Evolutionary conservation across 2,888 invertebrate genomes (phyloP).

Genomic region (Volucella inflata): DNA sequence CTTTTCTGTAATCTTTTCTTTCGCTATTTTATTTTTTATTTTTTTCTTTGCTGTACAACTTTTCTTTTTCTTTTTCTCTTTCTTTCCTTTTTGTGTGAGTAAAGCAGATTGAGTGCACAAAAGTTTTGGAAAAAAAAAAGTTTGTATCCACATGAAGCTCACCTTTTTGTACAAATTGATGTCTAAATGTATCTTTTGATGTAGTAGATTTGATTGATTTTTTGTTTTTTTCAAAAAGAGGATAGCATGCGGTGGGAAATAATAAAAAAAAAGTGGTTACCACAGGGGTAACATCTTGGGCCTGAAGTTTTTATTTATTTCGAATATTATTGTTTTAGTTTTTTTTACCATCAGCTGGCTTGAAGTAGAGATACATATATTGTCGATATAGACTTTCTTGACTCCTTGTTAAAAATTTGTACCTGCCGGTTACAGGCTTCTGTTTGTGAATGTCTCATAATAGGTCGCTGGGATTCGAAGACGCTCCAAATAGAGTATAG

Average conservation of each 20-base stretch:
- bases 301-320: not conserved
- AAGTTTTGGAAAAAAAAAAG: slow-evolving; percentile 9
- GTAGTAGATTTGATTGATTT: slow-evolving; percentile 24
- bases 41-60: not conserved
- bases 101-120: slow-evolving; percentile 49
- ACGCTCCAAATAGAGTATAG: too few relatives aligned
- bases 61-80: not conserved
- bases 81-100: slow-evolving; percentile 35
- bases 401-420: too few relatives aligned
- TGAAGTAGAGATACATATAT: too few relatives aligned
- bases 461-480: too few relatives aligned
- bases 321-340: too few relatives aligned
- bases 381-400: too few relatives aligned
- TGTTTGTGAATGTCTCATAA: too few relatives aligned
- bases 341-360: too few relatives aligned
- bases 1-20: not conserved
- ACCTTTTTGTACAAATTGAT: slow-evolving; percentile 30
- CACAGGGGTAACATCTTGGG: not conserved
- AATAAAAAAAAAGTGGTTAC: not conserved
- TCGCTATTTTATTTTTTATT: not conserved
- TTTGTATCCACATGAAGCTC: slow-evolving; percentile 18
- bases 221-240: not conserved
- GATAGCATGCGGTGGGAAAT: slow-evolving; percentile 26
- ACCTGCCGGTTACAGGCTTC: too few relatives aligned
- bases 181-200: slow-evolving; percentile 46